Evolutionary conservation across 2,113 vertebrate genomes (phyloP).

Genomic region (Cynocephalus volans): DNA sequence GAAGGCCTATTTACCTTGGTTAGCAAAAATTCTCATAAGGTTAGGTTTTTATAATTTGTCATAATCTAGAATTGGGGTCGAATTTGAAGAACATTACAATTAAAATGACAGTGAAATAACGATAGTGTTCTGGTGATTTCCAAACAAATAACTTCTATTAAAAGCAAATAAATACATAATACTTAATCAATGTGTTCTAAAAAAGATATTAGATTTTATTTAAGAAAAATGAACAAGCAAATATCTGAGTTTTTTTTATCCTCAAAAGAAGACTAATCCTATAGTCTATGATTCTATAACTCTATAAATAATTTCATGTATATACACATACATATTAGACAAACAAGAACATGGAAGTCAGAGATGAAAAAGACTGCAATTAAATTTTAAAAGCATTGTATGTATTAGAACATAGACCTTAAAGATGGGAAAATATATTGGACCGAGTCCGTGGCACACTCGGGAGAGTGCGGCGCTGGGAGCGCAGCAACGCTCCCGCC

Average conservation of each 20-base stretch:
- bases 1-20: not conserved
- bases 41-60: not conserved
- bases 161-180: not conserved
- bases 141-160: not conserved
- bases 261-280: not conserved
- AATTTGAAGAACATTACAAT: constrained; percentile 27
- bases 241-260: not conserved
- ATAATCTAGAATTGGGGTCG: not conserved
- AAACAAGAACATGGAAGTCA: not conserved
- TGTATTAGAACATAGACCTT: not conserved
- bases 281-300: not conserved
- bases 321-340: not conserved
- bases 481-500: too few species aligned
- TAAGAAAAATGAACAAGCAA: not conserved
- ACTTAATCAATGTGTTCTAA: not conserved
- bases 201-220: not conserved
- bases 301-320: not conserved
- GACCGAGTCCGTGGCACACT: too few species aligned
- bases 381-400: not conserved
- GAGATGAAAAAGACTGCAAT: not conserved
- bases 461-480: too few species aligned
- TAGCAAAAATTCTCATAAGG: not conserved
- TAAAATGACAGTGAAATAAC: not conserved
- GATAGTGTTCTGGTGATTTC: not conserved
- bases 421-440: not conserved